phyloP scores from a whole-genome alignment of 1,140 invertebrate genomes.

The Aphidius gifuensis region DNA sequence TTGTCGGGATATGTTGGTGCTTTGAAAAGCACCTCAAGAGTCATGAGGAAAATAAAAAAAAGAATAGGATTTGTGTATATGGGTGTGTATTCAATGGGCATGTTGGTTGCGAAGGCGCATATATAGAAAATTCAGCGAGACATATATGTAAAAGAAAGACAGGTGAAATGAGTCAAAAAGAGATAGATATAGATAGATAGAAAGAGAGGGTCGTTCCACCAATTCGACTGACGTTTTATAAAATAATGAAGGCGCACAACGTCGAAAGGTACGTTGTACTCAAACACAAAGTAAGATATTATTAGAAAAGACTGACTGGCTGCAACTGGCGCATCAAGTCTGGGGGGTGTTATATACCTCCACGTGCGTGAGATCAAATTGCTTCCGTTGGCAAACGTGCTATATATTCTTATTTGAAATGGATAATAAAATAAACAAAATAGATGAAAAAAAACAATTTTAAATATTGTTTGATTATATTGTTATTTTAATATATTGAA shows the following conservation, averaged over 20 bases:
- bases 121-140: neutral
- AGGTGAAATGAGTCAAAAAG: constrained; percentile 3
- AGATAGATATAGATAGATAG: constrained; percentile 25
- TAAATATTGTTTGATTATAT: too few relatives aligned
- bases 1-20: constrained; percentile 14
- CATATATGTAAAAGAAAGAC: neutral
- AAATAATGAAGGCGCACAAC: constrained; percentile 21
- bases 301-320: constrained; percentile 44
- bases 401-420: too few relatives aligned
- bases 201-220: constrained; percentile 26
- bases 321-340: constrained; percentile 22
- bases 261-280: constrained; percentile 55
- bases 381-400: neutral
- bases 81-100: neutral
- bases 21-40: neutral
- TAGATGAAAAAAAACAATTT: too few relatives aligned
- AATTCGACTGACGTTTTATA: constrained; percentile 11
- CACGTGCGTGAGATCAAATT: constrained; percentile 10
- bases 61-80: neutral
- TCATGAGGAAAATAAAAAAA: neutral
- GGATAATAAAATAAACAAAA: too few relatives aligned
- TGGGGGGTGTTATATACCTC: neutral
- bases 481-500: too few relatives aligned
- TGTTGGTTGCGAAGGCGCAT: too few relatives aligned
- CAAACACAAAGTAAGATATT: constrained; percentile 55